These are phyloP conservation scores for Urechis unicinctus DNA, from an alignment of 2,888 invertebrate species.

Conservation along the genomic window DNA sequence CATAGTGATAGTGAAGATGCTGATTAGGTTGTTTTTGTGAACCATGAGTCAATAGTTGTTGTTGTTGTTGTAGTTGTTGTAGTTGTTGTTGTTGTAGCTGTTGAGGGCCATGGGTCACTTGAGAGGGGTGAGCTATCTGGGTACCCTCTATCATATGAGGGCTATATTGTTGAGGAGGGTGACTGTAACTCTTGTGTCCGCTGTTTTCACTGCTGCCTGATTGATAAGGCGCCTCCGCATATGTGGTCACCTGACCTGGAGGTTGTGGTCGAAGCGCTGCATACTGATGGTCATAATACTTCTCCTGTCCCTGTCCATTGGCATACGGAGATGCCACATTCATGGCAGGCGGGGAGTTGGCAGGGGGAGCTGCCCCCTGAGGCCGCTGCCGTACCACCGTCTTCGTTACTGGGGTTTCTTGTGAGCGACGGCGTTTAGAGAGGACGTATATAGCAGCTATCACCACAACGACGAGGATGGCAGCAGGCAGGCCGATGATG, in stretches of 20 bases:
- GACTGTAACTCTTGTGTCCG: not conserved
- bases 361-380: not conserved
- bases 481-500: conserved; percentile 37
- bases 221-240: not conserved
- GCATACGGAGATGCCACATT: not conserved
- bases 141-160: no score
- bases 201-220: not conserved
- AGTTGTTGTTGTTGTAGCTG: no score
- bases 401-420: conserved; percentile 1
- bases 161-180: not conserved
- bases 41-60: not conserved
- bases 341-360: conserved; percentile 3
- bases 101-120: no score
- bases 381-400: conserved; percentile 2
- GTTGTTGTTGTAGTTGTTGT: no score
- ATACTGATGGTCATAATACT: conserved; percentile 8
- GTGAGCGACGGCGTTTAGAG: not conserved
- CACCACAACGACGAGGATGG: conserved; percentile 30
- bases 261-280: conserved; percentile 4
- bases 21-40: not conserved
- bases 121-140: no score
- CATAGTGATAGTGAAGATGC: not conserved
- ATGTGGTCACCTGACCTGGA: not conserved
- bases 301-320: conserved; percentile 2
- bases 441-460: conserved; percentile 27